Percentiles rank a stretch among this genome's conserved stretches.
phyloP scores from a whole-genome alignment of 2,888 invertebrate genomes.

The Allophyes oxyacanthae region DNA sequence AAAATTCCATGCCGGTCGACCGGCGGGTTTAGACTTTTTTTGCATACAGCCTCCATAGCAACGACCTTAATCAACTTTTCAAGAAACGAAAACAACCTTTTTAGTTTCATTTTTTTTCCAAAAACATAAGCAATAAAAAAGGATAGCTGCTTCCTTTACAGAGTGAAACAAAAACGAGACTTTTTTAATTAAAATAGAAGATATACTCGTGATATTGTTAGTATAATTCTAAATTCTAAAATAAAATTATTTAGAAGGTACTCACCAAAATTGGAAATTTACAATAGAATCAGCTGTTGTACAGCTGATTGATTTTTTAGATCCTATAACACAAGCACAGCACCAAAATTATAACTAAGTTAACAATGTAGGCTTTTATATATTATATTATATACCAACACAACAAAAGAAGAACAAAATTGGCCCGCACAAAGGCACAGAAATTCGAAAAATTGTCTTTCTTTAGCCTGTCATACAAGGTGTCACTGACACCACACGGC shows the following conservation, averaged over 20 bases:
- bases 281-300: constrained; percentile 51
- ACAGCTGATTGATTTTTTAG: constrained; percentile 39
- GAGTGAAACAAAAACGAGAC: not conserved
- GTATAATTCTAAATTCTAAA: not conserved
- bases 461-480: constrained; percentile 23
- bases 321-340: constrained; percentile 47
- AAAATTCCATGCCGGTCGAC: not conserved
- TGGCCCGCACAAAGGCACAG: constrained; percentile 42
- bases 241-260: constrained; percentile 10
- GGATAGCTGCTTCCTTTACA: too few species aligned
- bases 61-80: constrained; percentile 2
- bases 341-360: constrained; percentile 42
- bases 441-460: constrained; percentile 46
- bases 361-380: constrained; percentile 22
- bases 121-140: constrained; percentile 20
- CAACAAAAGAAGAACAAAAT: constrained; percentile 28
- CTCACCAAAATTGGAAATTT: constrained; percentile 45
- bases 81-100: constrained; percentile 21
- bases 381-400: constrained; percentile 27
- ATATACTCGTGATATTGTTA: too few species aligned
- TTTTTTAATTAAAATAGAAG: constrained; percentile 2
- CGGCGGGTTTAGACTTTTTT: not conserved
- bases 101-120: constrained; percentile 13
- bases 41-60: not conserved
- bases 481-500: constrained; percentile 25